Evolutionary conservation across 2,113 vertebrate species (phyloP), one percentile per base, ranked within the genome.

Genomic region (Rhadina sibilatrix): DNA sequence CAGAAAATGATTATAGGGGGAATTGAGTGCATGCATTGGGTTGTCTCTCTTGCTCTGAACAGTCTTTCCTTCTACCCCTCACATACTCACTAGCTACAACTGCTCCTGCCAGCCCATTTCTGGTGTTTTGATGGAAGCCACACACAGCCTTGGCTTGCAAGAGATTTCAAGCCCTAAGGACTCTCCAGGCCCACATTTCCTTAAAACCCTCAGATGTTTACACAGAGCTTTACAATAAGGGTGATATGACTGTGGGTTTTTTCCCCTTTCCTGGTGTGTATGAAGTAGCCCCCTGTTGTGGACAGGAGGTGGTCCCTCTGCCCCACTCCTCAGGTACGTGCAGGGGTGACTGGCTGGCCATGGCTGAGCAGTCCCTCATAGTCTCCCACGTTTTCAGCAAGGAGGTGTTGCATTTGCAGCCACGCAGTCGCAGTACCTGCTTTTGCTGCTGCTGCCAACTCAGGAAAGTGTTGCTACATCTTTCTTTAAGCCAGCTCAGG

Each of bases 381-480:
- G 22, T 15, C 71, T 61, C 70, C 46, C 81, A 65, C 3, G 1
- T 22, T 60, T n/a, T 20, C 68, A 81, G 69, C 70, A 46, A 0
- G 2, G 38, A 83, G 63, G 19, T 16, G 63, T 3, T 80, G 75
- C 52, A 5, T 11, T 61, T 47, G 5, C 2, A 93, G 83, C 53
- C 74, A 28, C 1, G 1, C 5, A 12, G 69, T 10, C 1, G 0
- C 66, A 49, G n/a, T 6, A 5, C 0, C 7, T 0, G 8, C 79
- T 71, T 40, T 17, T 1, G 4, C 91, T 74, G 35, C 70, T 21
- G 42, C 54, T 83, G 87, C 84, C 89, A 93, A 52, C 63, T 83
- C 61, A n/a, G 72, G 57, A 78, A 95, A 92, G 47, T 0, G 1
- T 78, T 77, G 77, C 83, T 7, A 8, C 87, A 85, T 75, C 91